Evolutionary conservation across 1,140 invertebrate species (phyloP).

Genomic region (Cataglyphis hispanica): DNA sequence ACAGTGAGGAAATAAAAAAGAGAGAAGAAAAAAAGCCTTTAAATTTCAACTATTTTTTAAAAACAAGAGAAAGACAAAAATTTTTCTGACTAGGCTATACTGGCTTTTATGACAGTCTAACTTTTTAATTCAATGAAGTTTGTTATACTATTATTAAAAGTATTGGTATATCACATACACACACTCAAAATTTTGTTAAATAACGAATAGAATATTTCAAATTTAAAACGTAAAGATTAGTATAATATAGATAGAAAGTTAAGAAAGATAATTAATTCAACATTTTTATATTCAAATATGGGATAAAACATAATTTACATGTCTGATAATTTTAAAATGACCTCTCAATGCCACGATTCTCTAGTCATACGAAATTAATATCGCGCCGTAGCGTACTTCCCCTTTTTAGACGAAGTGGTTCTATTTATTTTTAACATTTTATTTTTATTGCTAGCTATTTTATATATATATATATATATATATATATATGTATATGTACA

Average conservation of each 20-base stretch:
- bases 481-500: neutral
- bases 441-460: slow-evolving; percentile 60
- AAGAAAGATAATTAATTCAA: neutral
- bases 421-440: slow-evolving; percentile 67
- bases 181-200: slow-evolving; percentile 29
- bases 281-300: slow-evolving; percentile 27
- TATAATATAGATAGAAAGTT: slow-evolving; percentile 19
- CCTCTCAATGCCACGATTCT: slow-evolving; percentile 73
- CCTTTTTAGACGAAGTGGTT: slow-evolving; percentile 36
- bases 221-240: slow-evolving; percentile 6
- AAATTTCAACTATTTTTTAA: no score
- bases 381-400: slow-evolving; percentile 69
- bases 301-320: slow-evolving; percentile 30
- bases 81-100: neutral
- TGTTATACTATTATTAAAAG: slow-evolving; percentile 12
- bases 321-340: slow-evolving; percentile 45
- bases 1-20: no score
- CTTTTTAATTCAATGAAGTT: neutral
- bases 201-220: slow-evolving; percentile 27
- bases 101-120: slow-evolving; percentile 10
- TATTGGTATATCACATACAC: slow-evolving; percentile 4
- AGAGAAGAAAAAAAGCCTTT: no score
- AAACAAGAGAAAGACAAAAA: neutral
- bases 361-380: slow-evolving; percentile 76
- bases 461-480: slow-evolving; percentile 21